These are phyloP conservation scores for Cossypha caffra DNA, from an alignment of 2,797 vertebrate species.

Conservation along the genomic window DNA sequence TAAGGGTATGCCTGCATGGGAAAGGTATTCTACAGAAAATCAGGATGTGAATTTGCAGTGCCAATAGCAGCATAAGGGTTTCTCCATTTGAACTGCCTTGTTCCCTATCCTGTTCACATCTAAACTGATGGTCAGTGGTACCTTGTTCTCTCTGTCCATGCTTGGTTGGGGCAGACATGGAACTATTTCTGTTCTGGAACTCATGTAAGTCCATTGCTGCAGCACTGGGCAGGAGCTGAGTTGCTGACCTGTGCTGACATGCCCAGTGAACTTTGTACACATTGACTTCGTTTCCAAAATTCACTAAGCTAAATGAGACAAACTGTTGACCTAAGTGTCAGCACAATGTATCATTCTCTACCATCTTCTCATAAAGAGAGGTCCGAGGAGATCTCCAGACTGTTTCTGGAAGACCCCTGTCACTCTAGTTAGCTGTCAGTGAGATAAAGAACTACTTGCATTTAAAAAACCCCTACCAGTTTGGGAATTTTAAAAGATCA, in stretches of 20 bases:
- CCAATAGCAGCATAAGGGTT: background rate
- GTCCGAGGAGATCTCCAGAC: background rate
- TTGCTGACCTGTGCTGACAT: background rate
- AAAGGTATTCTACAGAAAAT: background rate
- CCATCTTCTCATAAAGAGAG: background rate
- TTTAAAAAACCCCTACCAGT: background rate
- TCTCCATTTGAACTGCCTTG: background rate
- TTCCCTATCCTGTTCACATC: background rate
- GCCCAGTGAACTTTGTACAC: background rate
- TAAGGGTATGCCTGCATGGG: background rate
- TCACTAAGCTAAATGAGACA: background rate
- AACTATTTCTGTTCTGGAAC: background rate
- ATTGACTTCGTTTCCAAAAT: background rate
- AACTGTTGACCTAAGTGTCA: background rate
- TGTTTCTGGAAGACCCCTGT: background rate
- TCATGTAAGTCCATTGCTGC: fast-evolving
- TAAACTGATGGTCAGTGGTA: background rate
- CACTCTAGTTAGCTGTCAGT: background rate
- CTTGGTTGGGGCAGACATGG: background rate
- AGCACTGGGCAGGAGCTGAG: background rate
- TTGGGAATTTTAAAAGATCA: background rate
- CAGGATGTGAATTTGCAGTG: background rate
- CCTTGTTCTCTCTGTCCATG: fast-evolving
- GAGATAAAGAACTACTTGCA: background rate
- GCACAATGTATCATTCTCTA: background rate